Conservation (phyloP, 1,140 invertebrate species). For the Dendroctonus ponderosae region DNA sequence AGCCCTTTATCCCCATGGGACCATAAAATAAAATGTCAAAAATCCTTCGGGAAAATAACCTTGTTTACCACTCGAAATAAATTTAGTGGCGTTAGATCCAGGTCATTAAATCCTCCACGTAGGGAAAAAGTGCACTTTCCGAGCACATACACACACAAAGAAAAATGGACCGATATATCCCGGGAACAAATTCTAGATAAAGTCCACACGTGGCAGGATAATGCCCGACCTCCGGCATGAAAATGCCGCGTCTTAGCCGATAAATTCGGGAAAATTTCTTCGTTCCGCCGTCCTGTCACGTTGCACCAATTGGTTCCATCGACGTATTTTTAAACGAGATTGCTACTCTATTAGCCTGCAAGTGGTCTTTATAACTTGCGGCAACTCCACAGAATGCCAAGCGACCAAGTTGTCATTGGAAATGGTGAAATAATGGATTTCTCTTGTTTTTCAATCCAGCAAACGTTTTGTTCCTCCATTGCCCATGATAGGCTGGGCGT, state of each 20-base stretch:
- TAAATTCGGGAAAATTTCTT: conserved; percentile 7
- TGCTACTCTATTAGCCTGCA: background rate
- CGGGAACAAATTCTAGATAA: conserved; percentile 3
- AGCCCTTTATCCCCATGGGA: conserved; percentile 1
- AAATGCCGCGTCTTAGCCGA: background rate
- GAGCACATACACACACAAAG: background rate
- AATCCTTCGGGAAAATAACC: conserved; percentile 4
- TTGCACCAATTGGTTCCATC: conserved; percentile 1
- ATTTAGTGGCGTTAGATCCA: conserved; percentile 6
- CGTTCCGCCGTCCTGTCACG: conserved; percentile 1
- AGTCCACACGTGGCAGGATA: background rate
- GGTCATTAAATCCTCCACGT: background rate
- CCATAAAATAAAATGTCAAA: conserved; percentile 8
- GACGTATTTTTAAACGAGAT: background rate
- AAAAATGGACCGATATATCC: conserved; percentile 4
- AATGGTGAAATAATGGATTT: too few species aligned
- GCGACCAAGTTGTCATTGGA: too few species aligned
- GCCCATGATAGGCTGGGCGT: too few species aligned
- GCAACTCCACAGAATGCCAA: too few species aligned
- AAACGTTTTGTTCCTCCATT: too few species aligned
- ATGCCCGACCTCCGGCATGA: conserved; percentile 4
- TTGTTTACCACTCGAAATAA: conserved; percentile 7
- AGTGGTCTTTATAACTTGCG: too few species aligned
- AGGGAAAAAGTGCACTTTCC: conserved; percentile 1
- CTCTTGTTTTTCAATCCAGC: too few species aligned